Conservation (phyloP, 2,888 invertebrate species). For the Galerucella pusilla region DNA sequence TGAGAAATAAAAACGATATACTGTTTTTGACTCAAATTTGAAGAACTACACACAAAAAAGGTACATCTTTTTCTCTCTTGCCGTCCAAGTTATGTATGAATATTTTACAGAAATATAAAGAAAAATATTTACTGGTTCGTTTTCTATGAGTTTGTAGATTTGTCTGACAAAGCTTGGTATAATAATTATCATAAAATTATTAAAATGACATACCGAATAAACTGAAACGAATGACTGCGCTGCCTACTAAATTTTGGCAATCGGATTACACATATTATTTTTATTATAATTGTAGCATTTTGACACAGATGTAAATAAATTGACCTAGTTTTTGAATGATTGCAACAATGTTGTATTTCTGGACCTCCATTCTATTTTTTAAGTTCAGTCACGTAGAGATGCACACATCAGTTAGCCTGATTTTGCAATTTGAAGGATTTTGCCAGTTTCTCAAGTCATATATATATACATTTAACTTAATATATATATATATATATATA, state of each 20-base stretch:
- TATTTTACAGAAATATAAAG: too few species aligned
- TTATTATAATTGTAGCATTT: constrained; percentile 20
- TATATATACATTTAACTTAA: not conserved
- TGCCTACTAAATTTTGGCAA: not conserved
- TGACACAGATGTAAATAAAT: constrained; percentile 29
- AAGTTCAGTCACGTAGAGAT: constrained; percentile 16
- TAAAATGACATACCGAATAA: too few species aligned
- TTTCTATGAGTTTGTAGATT: too few species aligned
- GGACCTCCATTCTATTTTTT: constrained; percentile 23
- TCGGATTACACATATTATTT: constrained; percentile 9
- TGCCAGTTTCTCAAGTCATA: not conserved
- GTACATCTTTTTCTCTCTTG: too few species aligned
- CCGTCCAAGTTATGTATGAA: too few species aligned
- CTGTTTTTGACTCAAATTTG: too few species aligned
- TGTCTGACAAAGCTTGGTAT: too few species aligned
- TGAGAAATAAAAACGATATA: too few species aligned
- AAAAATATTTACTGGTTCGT: too few species aligned
- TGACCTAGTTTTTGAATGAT: constrained; percentile 29
- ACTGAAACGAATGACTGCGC: not conserved
- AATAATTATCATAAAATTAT: too few species aligned
- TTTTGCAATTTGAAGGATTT: constrained; percentile 13
- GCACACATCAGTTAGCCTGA: not conserved
- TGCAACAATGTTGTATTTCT: constrained; percentile 34
- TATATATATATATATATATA: too few species aligned
- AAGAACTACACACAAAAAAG: too few species aligned